A percentile compares a stretch with the other conserved stretches of the same genome.
phyloP scores from a whole-genome alignment of 2,113 vertebrate genomes.

The Nothocercus nigrocapillus region DNA sequence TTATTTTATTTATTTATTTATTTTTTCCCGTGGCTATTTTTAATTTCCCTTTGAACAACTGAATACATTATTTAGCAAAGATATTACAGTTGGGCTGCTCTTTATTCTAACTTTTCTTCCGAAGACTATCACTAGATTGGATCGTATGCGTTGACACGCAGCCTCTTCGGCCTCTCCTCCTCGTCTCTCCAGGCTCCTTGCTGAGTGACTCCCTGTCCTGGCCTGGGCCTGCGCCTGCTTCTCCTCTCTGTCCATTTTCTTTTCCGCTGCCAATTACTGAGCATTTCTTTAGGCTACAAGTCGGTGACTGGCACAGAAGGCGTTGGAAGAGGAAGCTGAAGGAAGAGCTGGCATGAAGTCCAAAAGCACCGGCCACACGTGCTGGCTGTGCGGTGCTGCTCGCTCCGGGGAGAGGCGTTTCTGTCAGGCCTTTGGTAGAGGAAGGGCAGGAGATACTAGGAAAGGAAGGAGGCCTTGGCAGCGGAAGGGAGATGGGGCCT shows the following conservation, averaged over 20 bases:
- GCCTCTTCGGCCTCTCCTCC: background rate
- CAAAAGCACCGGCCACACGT: rapidly evolving
- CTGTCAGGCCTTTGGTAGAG: background rate
- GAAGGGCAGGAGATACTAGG: background rate
- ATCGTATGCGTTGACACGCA: background rate
- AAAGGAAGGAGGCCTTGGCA: background rate
- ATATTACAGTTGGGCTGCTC: background rate
- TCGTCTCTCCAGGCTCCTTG: background rate
- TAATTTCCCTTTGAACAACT: constrained; percentile 29
- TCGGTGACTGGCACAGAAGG: rapidly evolving
- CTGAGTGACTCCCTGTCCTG: rapidly evolving
- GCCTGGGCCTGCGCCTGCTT: background rate
- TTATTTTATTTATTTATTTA: too few relatives aligned
- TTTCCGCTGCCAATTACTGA: background rate
- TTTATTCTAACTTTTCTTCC: constrained; percentile 35
- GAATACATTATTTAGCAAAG: constrained; percentile 49
- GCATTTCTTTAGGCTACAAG: rapidly evolving
- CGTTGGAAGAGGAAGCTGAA: background rate
- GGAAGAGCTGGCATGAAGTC: background rate
- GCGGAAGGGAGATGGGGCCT: rapidly evolving
- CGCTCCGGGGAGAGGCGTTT: background rate
- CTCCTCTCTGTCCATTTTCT: rapidly evolving
- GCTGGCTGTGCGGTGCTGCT: background rate
- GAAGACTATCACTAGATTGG: constrained; percentile 13
- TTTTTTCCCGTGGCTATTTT: constrained; percentile 14